Conservation (phyloP, 2,797 vertebrate species). For the Champsocephalus esox region DNA sequence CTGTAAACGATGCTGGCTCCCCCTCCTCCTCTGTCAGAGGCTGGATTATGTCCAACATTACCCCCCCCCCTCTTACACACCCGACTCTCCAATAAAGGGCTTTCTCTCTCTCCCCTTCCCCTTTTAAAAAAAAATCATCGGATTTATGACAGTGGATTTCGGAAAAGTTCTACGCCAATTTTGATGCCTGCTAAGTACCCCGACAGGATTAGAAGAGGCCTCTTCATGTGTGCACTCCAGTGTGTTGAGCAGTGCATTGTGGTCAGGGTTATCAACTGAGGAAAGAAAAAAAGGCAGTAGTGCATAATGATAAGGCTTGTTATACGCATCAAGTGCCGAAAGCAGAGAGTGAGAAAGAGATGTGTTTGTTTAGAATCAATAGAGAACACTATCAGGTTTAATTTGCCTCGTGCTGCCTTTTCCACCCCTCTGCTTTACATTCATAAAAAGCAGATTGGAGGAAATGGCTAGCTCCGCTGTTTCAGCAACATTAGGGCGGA, state of each 20-base stretch:
- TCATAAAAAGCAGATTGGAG: constrained; percentile 50
- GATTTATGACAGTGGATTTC: constrained; percentile 84
- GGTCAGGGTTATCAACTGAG: constrained; percentile 72
- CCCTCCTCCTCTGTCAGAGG: constrained; percentile 81
- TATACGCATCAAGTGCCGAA: constrained; percentile 58
- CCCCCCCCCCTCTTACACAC: constrained; percentile 51
- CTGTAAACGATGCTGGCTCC: constrained; percentile 76
- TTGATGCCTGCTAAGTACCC: constrained; percentile 78
- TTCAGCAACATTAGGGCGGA: constrained; percentile 48
- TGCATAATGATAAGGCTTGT: constrained; percentile 71
- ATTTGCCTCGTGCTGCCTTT: constrained; percentile 63
- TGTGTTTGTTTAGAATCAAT: constrained; percentile 71
- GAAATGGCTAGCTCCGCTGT: constrained; percentile 48
- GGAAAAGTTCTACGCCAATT: constrained; percentile 76
- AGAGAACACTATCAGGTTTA: constrained; percentile 59
- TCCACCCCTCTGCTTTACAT: constrained; percentile 55
- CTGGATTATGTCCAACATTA: constrained; percentile 84
- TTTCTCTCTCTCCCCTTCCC: constrained; percentile 75
- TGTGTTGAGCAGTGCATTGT: constrained; percentile 66
- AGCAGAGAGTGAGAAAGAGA: constrained; percentile 54
- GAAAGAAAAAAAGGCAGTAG: constrained; percentile 34
- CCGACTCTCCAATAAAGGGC: constrained; percentile 77
- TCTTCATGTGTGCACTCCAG: constrained; percentile 73
- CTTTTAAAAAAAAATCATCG: constrained; percentile 77
- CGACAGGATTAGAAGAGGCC: constrained; percentile 79